Evolutionary conservation across 1,140 invertebrate species (phyloP).

Genomic region (Maniola jurtina): DNA sequence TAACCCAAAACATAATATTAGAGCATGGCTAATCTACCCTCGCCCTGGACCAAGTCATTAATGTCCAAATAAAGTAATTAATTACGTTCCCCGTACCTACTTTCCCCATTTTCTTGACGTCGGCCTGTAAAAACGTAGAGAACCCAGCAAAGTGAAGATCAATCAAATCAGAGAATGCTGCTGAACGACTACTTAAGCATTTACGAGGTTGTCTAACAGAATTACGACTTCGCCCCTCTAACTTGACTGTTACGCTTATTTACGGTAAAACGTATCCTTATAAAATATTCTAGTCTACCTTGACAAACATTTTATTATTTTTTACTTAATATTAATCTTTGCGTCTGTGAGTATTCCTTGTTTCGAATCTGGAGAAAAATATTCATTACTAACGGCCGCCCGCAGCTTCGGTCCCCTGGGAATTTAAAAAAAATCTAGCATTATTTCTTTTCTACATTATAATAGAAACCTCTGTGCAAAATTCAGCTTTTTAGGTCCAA

Average conservation of each 20-base stretch:
- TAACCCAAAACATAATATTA: constrained; percentile 5
- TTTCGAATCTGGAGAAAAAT: too few species aligned
- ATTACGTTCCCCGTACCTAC: constrained; percentile 67
- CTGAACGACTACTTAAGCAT: constrained; percentile 58
- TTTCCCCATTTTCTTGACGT: constrained; percentile 67
- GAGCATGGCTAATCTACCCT: constrained; percentile 4
- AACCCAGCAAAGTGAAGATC: constrained; percentile 54
- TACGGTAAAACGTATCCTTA: constrained; percentile 16
- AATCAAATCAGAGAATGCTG: constrained; percentile 66
- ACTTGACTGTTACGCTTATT: constrained; percentile 48
- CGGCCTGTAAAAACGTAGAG: constrained; percentile 60
- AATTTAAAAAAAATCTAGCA: too few species aligned
- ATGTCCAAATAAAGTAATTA: constrained; percentile 76
- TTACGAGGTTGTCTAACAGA: constrained; percentile 58
- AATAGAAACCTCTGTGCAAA: too few species aligned
- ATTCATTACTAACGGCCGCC: not conserved
- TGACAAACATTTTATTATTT: not conserved
- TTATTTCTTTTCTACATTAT: too few species aligned
- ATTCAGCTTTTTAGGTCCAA: too few species aligned
- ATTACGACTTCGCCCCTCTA: constrained; percentile 52
- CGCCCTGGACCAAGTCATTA: constrained; percentile 63
- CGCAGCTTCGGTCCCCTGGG: too few species aligned
- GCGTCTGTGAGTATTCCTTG: too few species aligned
- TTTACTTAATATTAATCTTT: not conserved
- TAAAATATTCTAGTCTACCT: constrained; percentile 4